Base-by-base conservation (phyloP, 2,113 vertebrate genomes). In the Callaeas wilsoni region DNA sequence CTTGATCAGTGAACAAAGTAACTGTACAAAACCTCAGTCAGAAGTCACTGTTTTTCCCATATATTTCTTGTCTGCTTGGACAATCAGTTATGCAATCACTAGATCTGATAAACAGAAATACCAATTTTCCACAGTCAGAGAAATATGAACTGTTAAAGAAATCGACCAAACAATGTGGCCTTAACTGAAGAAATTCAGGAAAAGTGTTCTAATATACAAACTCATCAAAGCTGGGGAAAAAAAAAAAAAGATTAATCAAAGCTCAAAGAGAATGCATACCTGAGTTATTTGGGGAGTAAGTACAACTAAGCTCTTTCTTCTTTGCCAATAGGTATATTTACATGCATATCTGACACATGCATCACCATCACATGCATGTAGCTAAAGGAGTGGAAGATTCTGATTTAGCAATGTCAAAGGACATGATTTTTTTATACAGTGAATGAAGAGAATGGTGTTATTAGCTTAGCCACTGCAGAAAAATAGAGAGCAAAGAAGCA, bases 251-350 rank as follows among this genome's bases (percentile, higher is more conserved):
- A 25, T 75, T 88, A 77, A 20, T 63, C 33, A 69, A 93, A 41
- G 37, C 84, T 86, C 57, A 89, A 86, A 90, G 78, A 85, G n/a
- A 86, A 78, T 52, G 30, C 20, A 77, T 87, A 94, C 75, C 59
- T 41, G 74, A 88, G 33, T 47, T 93, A 65, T 49, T 30, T 93
- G 35, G 47, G 69, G 70, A 87, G 17, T 90, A 57, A 93, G 32
- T 44, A 92, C 62, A 83, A 67, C 35, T 81, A 82, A 84, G 17
- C 19, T 80, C 55, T 64, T 89, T 87, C 41, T 91, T 87, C 74
- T 15, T 78, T 93, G 55, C 71, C 93, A 86, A 91, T 92, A 90
- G 84, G 21, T 63, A 44, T 81, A 93, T 88, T 91, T 62, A 92
- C 49, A 67, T 30, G 73, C 56, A 68, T 86, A 90, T 86, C 63